These are phyloP conservation scores for Sycophila sp. DNA, from an alignment of 1,140 invertebrate genomes.

Conservation along the genomic window DNA sequence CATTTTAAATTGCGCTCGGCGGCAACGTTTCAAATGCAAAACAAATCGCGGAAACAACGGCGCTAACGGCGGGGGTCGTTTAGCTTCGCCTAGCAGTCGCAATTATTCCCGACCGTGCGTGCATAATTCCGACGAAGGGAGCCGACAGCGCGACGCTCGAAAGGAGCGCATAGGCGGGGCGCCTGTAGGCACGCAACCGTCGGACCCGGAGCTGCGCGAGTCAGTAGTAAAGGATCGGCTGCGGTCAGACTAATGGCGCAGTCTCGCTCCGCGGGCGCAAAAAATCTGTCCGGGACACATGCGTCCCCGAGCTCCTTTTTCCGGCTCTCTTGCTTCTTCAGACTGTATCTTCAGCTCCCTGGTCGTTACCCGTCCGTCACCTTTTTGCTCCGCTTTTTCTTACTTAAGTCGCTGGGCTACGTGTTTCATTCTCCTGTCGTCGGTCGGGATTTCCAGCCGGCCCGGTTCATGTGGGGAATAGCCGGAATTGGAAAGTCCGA, in stretches of 20 bases:
- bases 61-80: too few relatives aligned
- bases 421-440: not conserved
- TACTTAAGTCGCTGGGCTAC: not conserved
- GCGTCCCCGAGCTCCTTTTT: not conserved
- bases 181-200: not conserved
- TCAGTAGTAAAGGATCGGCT: slow-evolving; percentile 9
- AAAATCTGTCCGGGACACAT: slow-evolving; percentile 6
- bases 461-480: not conserved
- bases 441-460: too few relatives aligned
- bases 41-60: not conserved
- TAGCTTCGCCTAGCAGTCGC: not conserved
- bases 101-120: not conserved
- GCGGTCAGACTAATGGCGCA: slow-evolving; percentile 10
- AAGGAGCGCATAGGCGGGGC: not conserved
- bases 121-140: not conserved
- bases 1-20: too few relatives aligned
- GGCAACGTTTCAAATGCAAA: too few relatives aligned
- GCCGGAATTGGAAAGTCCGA: not conserved
- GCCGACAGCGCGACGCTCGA: not conserved
- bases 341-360: too few relatives aligned
- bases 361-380: not conserved
- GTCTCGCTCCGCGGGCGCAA: not conserved
- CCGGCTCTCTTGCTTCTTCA: too few relatives aligned
- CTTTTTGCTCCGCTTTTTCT: slow-evolving; percentile 6
- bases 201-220: not conserved